Conservation (phyloP, 2,888 invertebrate genomes). For the Drosophila koepferae region DNA sequence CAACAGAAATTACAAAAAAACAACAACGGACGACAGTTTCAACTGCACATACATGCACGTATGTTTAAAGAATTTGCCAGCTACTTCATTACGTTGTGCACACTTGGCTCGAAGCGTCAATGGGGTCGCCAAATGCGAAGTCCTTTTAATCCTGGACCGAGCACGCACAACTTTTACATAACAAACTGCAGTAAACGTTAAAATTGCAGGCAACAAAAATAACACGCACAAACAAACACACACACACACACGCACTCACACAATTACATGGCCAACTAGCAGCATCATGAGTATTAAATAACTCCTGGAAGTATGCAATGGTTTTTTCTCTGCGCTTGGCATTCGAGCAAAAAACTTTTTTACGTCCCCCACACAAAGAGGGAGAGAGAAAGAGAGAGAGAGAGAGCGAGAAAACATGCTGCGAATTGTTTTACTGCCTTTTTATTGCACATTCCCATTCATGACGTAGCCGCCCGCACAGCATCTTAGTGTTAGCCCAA, state of each 20-base stretch:
- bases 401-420: conserved; percentile 32
- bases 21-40: conserved; percentile 44
- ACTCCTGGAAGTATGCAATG: conserved; percentile 74
- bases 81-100: conserved; percentile 66
- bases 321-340: conserved; percentile 33
- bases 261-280: conserved; percentile 69
- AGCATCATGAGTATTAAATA: conserved; percentile 69
- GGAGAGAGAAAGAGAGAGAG: background rate
- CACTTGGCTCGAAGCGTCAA: conserved; percentile 38
- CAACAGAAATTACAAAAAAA: conserved; percentile 50
- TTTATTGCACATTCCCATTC: conserved; percentile 63
- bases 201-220: conserved; percentile 52
- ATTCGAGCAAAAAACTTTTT: conserved; percentile 46
- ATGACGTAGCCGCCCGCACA: conserved; percentile 9
- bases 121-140: conserved; percentile 39
- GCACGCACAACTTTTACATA: conserved; percentile 74
- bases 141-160: conserved; percentile 44
- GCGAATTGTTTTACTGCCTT: conserved; percentile 68
- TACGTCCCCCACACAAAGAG: conserved; percentile 11
- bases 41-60: conserved; percentile 30
- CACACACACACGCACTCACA: conserved; percentile 25
- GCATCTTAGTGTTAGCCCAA: background rate
- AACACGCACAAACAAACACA: conserved; percentile 9
- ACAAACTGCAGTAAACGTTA: conserved; percentile 68
- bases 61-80: conserved; percentile 35